Conservation (phyloP, 2,113 vertebrate genomes). For the Nothobranchius kuhntae region DNA sequence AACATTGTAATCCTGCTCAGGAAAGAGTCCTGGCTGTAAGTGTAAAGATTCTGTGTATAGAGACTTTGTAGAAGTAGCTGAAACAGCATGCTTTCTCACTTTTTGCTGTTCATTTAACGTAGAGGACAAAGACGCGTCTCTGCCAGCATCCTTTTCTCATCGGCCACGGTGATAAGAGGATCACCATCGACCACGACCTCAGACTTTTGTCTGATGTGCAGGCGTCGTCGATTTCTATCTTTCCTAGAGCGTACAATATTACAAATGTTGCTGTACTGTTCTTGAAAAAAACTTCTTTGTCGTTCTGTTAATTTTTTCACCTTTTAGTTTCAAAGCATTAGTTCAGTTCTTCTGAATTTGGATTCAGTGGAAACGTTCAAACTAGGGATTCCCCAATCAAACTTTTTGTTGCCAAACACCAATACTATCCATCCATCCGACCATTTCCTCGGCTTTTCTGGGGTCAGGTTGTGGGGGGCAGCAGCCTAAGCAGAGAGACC, state of each 20-base stretch:
- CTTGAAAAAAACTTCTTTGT: too few relatives aligned
- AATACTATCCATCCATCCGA: too few relatives aligned
- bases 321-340: too few relatives aligned
- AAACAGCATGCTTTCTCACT: slow-evolving; percentile 76
- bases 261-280: slow-evolving; percentile 13
- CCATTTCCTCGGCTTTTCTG: too few relatives aligned
- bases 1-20: slow-evolving; percentile 62
- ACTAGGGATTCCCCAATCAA: too few relatives aligned
- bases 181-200: neutral
- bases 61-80: slow-evolving; percentile 78
- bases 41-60: slow-evolving; percentile 79
- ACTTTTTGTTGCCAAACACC: too few relatives aligned
- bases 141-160: slow-evolving; percentile 18
- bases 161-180: slow-evolving; percentile 1
- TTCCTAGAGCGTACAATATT: slow-evolving; percentile 18
- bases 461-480: too few relatives aligned
- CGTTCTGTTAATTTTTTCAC: too few relatives aligned
- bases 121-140: slow-evolving; percentile 43
- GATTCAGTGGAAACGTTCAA: too few relatives aligned
- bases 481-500: too few relatives aligned
- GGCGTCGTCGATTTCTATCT: slow-evolving; percentile 17
- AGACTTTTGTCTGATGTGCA: slow-evolving; percentile 16
- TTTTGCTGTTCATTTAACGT: slow-evolving; percentile 58
- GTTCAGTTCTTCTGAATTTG: neutral
- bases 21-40: slow-evolving; percentile 69